Percentiles rank a stretch among this genome's conserved stretches.
These are phyloP conservation scores for Rynchops niger DNA, from an alignment of 2,113 vertebrate species.

Conservation along the genomic window DNA sequence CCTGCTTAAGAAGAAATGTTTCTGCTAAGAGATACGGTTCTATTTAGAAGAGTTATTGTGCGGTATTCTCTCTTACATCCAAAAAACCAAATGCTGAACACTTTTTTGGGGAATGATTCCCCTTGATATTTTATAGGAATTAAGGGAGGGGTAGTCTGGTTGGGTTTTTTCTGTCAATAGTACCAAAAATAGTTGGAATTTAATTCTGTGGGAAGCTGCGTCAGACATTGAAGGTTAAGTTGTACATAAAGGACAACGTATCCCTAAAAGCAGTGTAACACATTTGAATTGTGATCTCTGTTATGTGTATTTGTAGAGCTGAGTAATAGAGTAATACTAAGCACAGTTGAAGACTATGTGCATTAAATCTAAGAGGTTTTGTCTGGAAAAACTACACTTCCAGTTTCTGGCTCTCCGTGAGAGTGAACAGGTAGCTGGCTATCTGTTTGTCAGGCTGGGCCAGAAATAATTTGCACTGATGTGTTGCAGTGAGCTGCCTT, in stretches of 20 bases:
- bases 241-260: background rate
- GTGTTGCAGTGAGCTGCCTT: background rate
- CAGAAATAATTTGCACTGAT: background rate
- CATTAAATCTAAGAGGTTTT: background rate
- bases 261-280: background rate
- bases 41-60: background rate
- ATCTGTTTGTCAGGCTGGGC: background rate
- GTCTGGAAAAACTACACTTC: background rate
- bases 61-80: background rate
- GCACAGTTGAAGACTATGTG: background rate
- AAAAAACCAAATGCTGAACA: background rate
- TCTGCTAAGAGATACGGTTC: background rate
- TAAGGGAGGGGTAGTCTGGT: background rate
- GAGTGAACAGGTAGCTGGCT: background rate
- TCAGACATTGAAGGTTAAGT: background rate
- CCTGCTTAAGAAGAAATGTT: background rate
- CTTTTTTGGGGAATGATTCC: fast-evolving
- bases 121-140: background rate
- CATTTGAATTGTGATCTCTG: background rate
- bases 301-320: background rate
- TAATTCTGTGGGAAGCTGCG: background rate
- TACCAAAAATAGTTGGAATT: background rate
- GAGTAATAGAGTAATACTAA: background rate
- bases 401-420: background rate
- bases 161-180: background rate